Evolutionary conservation across 2,113 vertebrate species (phyloP).

Genomic region (Macquaria ambigua): DNA sequence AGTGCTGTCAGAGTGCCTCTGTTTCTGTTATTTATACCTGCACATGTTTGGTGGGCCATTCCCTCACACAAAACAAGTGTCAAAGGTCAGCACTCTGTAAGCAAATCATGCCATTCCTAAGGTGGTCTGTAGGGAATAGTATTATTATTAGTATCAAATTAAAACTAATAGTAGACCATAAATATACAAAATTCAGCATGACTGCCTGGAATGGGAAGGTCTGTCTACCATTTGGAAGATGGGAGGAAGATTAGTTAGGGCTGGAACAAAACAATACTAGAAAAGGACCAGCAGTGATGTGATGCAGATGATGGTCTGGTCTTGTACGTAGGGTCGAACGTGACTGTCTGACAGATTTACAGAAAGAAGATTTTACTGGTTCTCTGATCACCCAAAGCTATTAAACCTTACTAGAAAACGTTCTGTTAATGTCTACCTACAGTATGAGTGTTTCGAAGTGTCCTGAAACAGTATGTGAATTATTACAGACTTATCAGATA

Average conservation of each 20-base stretch:
- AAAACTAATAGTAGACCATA: neutral
- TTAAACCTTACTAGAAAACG: neutral
- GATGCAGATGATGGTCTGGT: constrained; percentile 1
- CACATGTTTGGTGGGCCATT: neutral
- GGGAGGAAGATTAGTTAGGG: neutral
- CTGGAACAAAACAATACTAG: neutral
- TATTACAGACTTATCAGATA: neutral
- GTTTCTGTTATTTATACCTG: neutral
- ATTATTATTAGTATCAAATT: neutral
- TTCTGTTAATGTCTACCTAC: too few species aligned
- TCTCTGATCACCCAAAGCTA: neutral
- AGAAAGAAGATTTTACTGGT: neutral
- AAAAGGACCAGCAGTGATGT: constrained; percentile 5
- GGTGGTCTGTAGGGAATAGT: neutral
- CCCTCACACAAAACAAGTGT: neutral
- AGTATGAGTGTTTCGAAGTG: neutral
- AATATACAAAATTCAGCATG: neutral
- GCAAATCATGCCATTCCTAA: neutral
- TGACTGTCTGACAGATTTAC: neutral
- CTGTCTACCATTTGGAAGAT: neutral
- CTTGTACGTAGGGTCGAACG: neutral
- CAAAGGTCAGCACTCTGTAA: neutral
- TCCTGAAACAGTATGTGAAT: neutral
- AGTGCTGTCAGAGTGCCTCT: neutral
- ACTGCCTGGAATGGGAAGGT: neutral